Evolutionary conservation across 1,140 invertebrate genomes (phyloP).

Genomic region (Bicyclus anynana): DNA sequence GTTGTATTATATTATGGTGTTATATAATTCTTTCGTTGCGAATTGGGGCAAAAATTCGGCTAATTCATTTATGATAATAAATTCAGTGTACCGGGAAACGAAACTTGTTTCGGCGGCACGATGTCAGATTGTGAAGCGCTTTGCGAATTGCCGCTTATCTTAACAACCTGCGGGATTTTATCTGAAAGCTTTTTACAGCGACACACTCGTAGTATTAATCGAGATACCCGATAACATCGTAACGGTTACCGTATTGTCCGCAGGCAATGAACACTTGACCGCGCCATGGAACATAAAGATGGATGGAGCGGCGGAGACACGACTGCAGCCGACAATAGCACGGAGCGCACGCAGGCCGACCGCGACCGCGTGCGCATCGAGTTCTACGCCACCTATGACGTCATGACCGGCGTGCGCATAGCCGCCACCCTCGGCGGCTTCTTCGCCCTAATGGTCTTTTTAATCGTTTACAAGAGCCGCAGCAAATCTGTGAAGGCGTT

Average conservation of each 20-base stretch:
- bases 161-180: conserved; percentile 30
- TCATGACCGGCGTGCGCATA: conserved; percentile 93
- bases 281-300: conserved; percentile 64
- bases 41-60: no score
- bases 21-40: no score
- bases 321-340: conserved; percentile 50
- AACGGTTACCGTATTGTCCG: conserved; percentile 25
- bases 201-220: background rate
- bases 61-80: conserved; percentile 1
- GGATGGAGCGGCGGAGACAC: conserved; percentile 54
- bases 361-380: conserved; percentile 83
- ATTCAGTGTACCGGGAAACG: background rate
- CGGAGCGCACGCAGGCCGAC: conserved; percentile 53
- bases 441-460: conserved; percentile 91
- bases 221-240: conserved; percentile 3
- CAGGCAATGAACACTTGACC: conserved; percentile 72
- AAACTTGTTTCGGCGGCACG: background rate
- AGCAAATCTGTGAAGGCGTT: conserved; percentile 84
- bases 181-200: conserved; percentile 20
- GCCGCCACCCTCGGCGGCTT: conserved; percentile 92
- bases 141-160: conserved; percentile 25
- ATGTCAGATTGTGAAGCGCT: background rate
- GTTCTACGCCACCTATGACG: conserved; percentile 93
- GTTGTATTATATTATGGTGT: no score
- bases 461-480: conserved; percentile 92